Evolutionary conservation across 2,113 vertebrate species (phyloP), one percentile per base, ranked within the genome.

Genomic region (Oryzias celebensis): DNA sequence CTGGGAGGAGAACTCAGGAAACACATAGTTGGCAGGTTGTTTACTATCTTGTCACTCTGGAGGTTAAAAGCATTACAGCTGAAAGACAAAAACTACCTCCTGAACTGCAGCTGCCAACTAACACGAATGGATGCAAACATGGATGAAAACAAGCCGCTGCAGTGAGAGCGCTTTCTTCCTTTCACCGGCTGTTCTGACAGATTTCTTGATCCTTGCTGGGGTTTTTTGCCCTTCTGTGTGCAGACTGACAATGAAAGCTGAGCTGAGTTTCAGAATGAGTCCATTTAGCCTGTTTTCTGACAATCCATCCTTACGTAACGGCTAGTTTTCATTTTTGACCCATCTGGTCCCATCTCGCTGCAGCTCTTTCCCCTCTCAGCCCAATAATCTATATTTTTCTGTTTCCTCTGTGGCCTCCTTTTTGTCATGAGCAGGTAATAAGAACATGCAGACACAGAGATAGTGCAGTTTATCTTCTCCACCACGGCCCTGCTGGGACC

Each of bases 381-480:
- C 7, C 24, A 16, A 0, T 14, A 52, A 24, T 46, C 28, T 43
- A 44, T 45, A 13, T 18, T 47, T 1, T 23, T 24, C 45, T 22
- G 26, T n/a, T 26, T 42, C 43, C 48, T 58, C 36, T n/a, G 59
- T 24, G 57, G 14, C 18, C 43, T 72, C 15, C 53, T 65, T 7
- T 73, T 75, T 60, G 31, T 72, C 50, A 73, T n/a, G 26, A 57
- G 55, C 44, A 18, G 43, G 47, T 75, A 76, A 71, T 70, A 55
- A 71, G 57, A 51, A 43, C 28, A n/a, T 18, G 3, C n/a, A 3
- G 2, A 13, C 12, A 3, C 22, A 52, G 17, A 63, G 68, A 73
- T 58, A 75, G 68, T 28, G 48, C 36, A 15, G 52, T 49, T 73
- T 66, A 68, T 71, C 59, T 71, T 49, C 47, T 58, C 20, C 64